These are phyloP conservation scores for Harpagoxenus sublaevis DNA, from an alignment of 2,888 invertebrate genomes.

Conservation along the genomic window DNA sequence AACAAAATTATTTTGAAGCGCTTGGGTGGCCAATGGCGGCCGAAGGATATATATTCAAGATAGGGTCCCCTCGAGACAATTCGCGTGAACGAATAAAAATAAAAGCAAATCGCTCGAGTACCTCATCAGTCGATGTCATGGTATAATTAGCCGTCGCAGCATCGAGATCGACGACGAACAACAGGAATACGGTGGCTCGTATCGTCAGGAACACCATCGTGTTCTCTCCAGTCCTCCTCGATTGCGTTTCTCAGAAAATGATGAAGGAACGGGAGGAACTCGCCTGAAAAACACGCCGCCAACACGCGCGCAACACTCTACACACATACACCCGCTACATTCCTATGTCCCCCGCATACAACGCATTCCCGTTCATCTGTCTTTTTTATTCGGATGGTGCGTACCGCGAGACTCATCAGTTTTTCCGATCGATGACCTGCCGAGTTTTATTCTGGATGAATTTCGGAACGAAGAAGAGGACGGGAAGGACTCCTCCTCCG, in stretches of 20 bases:
- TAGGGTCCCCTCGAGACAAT: neutral
- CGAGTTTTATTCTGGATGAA: neutral
- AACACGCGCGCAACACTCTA: slow-evolving; percentile 65
- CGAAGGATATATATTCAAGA: neutral
- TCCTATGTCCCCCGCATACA: slow-evolving; percentile 63
- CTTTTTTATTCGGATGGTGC: neutral
- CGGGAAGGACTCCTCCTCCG: neutral
- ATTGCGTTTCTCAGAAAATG: slow-evolving; percentile 65
- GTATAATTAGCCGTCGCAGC: slow-evolving; percentile 62
- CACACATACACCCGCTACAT: slow-evolving; percentile 59
- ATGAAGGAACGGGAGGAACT: slow-evolving; percentile 66
- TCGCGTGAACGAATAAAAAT: slow-evolving; percentile 1
- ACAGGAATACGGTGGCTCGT: slow-evolving; percentile 70
- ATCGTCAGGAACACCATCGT: slow-evolving; percentile 68
- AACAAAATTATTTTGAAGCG: slow-evolving; percentile 4
- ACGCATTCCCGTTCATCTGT: slow-evolving; percentile 63
- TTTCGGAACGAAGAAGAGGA: neutral
- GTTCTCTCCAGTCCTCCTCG: slow-evolving; percentile 14
- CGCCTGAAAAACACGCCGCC: slow-evolving; percentile 60
- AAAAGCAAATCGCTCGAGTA: slow-evolving; percentile 39
- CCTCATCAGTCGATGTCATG: slow-evolving; percentile 73
- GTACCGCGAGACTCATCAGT: slow-evolving; percentile 4
- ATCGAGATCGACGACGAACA: slow-evolving; percentile 63
- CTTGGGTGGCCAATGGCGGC: neutral
- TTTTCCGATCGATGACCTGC: neutral